phyloP scores from a whole-genome alignment of 2,113 vertebrate genomes.

The Irena cyanogastra region DNA sequence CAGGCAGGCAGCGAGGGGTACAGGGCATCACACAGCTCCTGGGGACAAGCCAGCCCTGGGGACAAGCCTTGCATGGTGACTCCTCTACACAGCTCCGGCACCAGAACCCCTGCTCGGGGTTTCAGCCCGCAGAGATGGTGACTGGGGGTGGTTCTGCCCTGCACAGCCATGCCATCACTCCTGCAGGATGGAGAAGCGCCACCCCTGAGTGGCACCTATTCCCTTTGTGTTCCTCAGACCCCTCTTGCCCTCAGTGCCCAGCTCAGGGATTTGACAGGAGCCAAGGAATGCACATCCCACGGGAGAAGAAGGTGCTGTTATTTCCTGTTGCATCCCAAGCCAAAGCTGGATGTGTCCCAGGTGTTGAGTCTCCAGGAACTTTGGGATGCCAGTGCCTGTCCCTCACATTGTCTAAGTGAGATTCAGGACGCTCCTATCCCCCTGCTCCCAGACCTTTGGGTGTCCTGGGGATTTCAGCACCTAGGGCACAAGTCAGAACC shows the following conservation, averaged over 20 bases:
- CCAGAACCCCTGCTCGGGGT: not conserved
- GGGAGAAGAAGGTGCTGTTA: not conserved
- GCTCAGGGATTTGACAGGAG: not conserved
- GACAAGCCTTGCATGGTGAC: rapidly evolving
- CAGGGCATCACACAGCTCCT: not conserved
- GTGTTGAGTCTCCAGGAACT: rapidly evolving
- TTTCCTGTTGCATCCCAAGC: not conserved
- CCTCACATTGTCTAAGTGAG: not conserved
- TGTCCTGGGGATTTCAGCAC: not conserved
- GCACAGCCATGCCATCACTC: rapidly evolving
- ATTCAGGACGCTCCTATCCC: not conserved
- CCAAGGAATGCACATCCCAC: rapidly evolving
- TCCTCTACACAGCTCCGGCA: not conserved
- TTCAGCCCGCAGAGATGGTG: not conserved
- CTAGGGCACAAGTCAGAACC: no score
- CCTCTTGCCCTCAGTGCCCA: rapidly evolving
- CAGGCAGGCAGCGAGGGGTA: not conserved
- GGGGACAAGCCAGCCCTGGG: not conserved
- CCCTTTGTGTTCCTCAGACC: rapidly evolving
- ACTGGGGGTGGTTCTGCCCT: rapidly evolving
- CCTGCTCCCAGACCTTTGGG: rapidly evolving
- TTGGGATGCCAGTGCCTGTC: not conserved
- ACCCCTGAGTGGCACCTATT: not conserved
- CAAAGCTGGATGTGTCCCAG: rapidly evolving
- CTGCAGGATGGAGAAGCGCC: not conserved